Evolutionary conservation across 2,888 invertebrate species (phyloP).

Genomic region (Catonia carolina): DNA sequence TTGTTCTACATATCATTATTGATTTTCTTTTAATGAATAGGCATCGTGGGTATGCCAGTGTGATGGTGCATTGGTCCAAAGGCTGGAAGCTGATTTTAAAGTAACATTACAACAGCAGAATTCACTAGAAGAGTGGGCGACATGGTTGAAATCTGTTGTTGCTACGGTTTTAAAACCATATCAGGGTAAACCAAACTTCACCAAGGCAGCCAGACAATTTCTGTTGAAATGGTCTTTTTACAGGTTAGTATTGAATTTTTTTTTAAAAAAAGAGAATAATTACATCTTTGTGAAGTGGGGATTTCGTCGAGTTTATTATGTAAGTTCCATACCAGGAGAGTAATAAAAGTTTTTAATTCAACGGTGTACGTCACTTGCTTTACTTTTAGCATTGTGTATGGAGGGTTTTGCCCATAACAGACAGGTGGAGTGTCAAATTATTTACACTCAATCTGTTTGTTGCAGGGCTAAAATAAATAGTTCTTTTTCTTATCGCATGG

Average conservation of each 20-base stretch:
- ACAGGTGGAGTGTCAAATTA: no score
- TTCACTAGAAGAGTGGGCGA: constrained; percentile 94
- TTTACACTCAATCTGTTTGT: no score
- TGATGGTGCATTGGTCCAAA: constrained; percentile 73
- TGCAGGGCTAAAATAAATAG: no score
- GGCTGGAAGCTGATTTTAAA: constrained; percentile 88
- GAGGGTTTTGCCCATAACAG: no score
- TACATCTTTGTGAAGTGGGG: not conserved
- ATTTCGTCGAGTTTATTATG: not conserved
- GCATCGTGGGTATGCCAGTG: constrained; percentile 98
- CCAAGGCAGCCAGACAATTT: constrained; percentile 83
- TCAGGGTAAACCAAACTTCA: constrained; percentile 73
- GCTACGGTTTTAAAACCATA: constrained; percentile 82
- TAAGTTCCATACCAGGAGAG: not conserved
- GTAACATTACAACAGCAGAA: constrained; percentile 87
- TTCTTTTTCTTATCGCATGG: no score
- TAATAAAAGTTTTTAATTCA: no score
- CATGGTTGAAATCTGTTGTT: constrained; percentile 93
- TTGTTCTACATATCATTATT: no score
- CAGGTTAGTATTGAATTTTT: constrained; percentile 53
- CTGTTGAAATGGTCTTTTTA: constrained; percentile 98
- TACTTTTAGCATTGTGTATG: no score
- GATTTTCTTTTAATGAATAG: no score
- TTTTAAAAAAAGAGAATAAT: no score
- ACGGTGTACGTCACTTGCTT: no score